Evolutionary conservation across 2,888 invertebrate species (phyloP).

Genomic region (Luperina testacea): DNA sequence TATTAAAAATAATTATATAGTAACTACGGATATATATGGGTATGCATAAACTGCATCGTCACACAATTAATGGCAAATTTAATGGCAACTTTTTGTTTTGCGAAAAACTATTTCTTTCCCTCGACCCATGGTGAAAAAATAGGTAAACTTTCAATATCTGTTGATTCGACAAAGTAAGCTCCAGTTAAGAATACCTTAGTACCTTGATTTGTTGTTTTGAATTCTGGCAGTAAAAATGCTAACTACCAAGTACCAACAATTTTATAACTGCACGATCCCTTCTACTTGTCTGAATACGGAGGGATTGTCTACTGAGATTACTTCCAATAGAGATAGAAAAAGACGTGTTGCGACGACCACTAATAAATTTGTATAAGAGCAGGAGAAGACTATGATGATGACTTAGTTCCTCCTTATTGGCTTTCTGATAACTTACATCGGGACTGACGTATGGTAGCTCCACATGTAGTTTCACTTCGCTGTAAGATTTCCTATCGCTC

Average conservation of each 20-base stretch:
- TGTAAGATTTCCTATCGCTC: conserved; percentile 70
- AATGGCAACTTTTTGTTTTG: too few relatives aligned
- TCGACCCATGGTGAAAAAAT: background rate
- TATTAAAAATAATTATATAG: background rate
- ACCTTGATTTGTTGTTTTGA: background rate
- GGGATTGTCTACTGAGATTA: too few relatives aligned
- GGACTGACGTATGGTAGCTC: conserved; percentile 65
- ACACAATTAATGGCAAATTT: background rate
- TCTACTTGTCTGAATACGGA: background rate
- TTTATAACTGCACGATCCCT: background rate
- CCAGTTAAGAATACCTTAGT: background rate
- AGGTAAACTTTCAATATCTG: background rate
- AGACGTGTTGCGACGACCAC: background rate
- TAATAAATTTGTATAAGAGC: background rate
- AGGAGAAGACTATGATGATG: background rate
- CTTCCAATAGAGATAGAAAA: background rate
- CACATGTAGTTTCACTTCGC: conserved; percentile 74
- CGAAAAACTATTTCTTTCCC: too few relatives aligned
- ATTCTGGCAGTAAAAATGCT: background rate
- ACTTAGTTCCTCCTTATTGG: background rate
- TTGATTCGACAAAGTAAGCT: background rate
- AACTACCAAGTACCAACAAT: background rate
- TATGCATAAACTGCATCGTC: background rate
- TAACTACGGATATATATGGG: too few relatives aligned
- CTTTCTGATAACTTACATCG: conserved; percentile 20